Base-by-base conservation (phyloP, 1,140 invertebrate species). In the Oncopeltus fasciatus region DNA sequence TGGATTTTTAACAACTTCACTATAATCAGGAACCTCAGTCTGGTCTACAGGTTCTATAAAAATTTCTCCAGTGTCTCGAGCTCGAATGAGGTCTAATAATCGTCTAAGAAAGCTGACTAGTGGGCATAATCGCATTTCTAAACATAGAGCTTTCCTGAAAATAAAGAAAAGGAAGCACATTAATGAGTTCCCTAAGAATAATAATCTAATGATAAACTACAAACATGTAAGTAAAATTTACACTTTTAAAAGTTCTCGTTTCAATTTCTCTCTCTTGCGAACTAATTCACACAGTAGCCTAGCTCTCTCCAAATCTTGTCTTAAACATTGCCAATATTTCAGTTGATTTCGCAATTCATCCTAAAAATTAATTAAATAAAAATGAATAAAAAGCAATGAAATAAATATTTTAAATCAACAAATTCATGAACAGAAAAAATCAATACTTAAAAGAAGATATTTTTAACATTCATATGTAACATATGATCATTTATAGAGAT, bases 251-350 rank as follows among this genome's bases (percentile, higher is more conserved):
- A 86, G 80, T 74, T 94, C 90, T 62, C 90, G 83, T 74, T 98
- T 98, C 1, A 93, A 74, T 72, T 95, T 95, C 75, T 98, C 95
- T 47, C 95, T 78, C 74, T 98, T 98, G 18, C 94, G 80, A 8
- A 98, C 92, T 60, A 97, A 75, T 74, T 98, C 95, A 71, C 95
- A 94, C 0, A 98, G 77, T 20, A 98, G 77, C 68, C 95, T 81
- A 3, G 92, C 93, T 64, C 92, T 80, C 74, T 98, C 95, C 46
- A 98, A 76, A 74, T 98, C 94, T 71, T 98, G 94, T 5, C 95
- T 78, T 66, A 98, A 77, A 69, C 91, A 85, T 70, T 96, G 90
- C 90, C 92, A 95, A 71, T 95, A 95, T 71, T 94, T 94, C 0
- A 96, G 76, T 69, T 97, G 91, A 46, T 87, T 83, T 68, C 88